Base-by-base conservation (phyloP, 2,797 vertebrate species). In the Pipistrellus nathusii region DNA sequence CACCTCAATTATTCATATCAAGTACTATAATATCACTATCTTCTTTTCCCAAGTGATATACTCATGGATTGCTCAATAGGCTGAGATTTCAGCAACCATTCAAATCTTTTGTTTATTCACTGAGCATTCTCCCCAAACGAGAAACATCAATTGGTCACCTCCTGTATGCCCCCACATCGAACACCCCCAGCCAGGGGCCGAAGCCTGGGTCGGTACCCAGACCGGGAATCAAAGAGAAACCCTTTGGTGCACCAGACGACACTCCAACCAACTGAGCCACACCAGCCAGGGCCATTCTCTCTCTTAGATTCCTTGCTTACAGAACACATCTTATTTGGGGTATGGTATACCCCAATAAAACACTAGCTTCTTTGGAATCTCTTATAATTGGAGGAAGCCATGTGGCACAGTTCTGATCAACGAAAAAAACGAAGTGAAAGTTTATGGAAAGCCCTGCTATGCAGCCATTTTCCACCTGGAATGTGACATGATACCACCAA, bases 181-280 rank as follows among this genome's bases (percentile, higher is more conserved):
- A 25, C 5, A 6, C 12, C 27, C n/a, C 8, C 15, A 0, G n/a
- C 1, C 5, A 14, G 27, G n/a, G n/a, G n/a, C n/a, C 2, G 1
- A 35, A 35, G n/a, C n/a, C 64, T 35, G 8, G 64, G 17, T 68
- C 32, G 5, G 8, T 68, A 32, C n/a, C 4, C 64, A 32, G n/a
- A 68, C n/a, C 9, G n/a, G n/a, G n/a, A 68, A 68, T 68, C 64
- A 32, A 68, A 68, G 8, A 32, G 17, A 32, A 32, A 68, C 17
- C 64, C n/a, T 35, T 68, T 1, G 8, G n/a, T 68, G n/a, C 64
- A 68, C n/a, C 8, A 20, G 64, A 68, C 0, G n/a, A 35, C n/a
- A 32, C 64, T 68, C 8, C 8, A 66, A 66, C 64, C 64, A 35
- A 68, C n/a, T 10, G 17, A 32, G 64, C n/a, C 64, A 35, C 64